Conservation (phyloP, 2,888 invertebrate genomes). For the Orthosia gothica region DNA sequence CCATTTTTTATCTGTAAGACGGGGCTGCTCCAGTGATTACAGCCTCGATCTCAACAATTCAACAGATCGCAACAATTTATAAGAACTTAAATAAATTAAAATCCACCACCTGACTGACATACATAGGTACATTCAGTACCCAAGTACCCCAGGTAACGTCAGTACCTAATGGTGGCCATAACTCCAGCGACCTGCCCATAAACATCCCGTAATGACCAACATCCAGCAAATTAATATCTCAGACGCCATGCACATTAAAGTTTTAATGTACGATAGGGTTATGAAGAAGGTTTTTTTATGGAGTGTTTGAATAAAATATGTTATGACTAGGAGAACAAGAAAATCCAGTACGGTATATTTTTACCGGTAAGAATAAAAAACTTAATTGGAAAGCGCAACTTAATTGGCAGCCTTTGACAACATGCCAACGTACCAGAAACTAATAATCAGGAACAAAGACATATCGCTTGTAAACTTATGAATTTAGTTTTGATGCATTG, state of each 20-base stretch:
- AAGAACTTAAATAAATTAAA: too few species aligned
- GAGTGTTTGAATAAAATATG: slow-evolving; percentile 32
- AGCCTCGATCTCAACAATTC: too few species aligned
- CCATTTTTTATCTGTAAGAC: too few species aligned
- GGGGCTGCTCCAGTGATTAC: too few species aligned
- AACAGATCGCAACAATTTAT: too few species aligned
- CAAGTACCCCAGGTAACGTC: slow-evolving; percentile 16
- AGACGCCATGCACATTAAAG: slow-evolving; percentile 57
- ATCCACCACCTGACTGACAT: neutral
- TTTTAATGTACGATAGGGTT: slow-evolving; percentile 49
- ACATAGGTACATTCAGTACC: neutral
- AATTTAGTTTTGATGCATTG: too few species aligned
- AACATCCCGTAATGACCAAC: slow-evolving; percentile 66
- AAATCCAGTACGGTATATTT: neutral
- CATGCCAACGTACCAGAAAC: too few species aligned
- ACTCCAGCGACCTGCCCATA: slow-evolving; percentile 62
- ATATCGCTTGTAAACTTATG: too few species aligned
- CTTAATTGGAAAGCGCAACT: neutral
- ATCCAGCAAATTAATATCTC: slow-evolving; percentile 67
- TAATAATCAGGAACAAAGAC: too few species aligned
- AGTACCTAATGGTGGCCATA: slow-evolving; percentile 59
- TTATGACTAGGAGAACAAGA: slow-evolving; percentile 6
- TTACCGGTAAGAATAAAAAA: neutral
- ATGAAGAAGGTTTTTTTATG: slow-evolving; percentile 41
- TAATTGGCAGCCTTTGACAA: too few species aligned